A percentile compares a stretch with the other conserved stretches of the same genome.
phyloP scores from a whole-genome alignment of 2,888 invertebrate species.

The Dendrolimus pini region DNA sequence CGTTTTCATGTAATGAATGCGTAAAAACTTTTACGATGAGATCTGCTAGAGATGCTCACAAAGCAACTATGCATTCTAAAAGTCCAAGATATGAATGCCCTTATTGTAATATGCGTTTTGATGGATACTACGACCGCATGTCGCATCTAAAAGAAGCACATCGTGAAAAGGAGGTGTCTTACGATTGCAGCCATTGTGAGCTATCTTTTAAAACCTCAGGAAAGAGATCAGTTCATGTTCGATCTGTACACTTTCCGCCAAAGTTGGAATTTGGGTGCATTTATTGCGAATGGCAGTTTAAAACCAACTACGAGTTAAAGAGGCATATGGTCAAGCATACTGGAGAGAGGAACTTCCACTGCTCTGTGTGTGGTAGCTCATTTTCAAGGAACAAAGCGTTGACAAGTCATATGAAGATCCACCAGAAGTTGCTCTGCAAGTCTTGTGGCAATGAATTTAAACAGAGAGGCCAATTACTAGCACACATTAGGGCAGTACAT shows the following conservation, averaged over 20 bases:
- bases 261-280: slow-evolving; percentile 43
- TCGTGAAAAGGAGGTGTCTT: slow-evolving; percentile 48
- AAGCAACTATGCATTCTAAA: slow-evolving; percentile 51
- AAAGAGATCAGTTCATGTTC: slow-evolving; percentile 48
- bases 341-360: slow-evolving; percentile 48
- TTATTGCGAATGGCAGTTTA: slow-evolving; percentile 56
- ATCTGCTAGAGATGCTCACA: slow-evolving; percentile 56
- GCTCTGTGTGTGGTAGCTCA: slow-evolving; percentile 48
- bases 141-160: slow-evolving; percentile 56
- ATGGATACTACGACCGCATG: slow-evolving; percentile 57
- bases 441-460: slow-evolving; percentile 42
- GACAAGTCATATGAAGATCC: slow-evolving; percentile 48
- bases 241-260: slow-evolving; percentile 49
- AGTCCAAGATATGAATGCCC: slow-evolving; percentile 61
- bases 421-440: slow-evolving; percentile 45
- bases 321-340: slow-evolving; percentile 58
- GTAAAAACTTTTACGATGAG: slow-evolving; percentile 50
- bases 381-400: slow-evolving; percentile 49
- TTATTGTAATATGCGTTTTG: slow-evolving; percentile 53
- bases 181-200: slow-evolving; percentile 53
- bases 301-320: slow-evolving; percentile 55
- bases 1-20: slow-evolving; percentile 58
- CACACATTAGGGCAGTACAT: slow-evolving; percentile 37
- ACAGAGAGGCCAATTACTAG: slow-evolving; percentile 29
- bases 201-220: slow-evolving; percentile 57